Evolutionary conservation across 2,113 vertebrate species (phyloP).

Genomic region (Melanerpes formicivorus): DNA sequence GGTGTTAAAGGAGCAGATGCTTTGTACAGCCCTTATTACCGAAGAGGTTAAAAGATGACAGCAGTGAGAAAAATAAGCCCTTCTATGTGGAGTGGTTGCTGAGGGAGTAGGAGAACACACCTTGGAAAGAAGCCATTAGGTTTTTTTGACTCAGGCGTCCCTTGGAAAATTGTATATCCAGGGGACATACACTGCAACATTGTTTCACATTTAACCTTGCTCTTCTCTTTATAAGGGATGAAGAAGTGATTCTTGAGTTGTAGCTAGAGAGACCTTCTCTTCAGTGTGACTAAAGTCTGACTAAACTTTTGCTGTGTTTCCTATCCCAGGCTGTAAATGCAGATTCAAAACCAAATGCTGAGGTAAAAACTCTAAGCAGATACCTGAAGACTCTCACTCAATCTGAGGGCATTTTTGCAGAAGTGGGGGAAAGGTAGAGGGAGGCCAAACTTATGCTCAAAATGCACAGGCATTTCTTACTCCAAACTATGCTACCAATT

Average conservation of each 20-base stretch:
- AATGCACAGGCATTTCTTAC: neutral
- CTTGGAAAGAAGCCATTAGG: neutral
- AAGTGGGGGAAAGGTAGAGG: neutral
- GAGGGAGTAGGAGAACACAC: neutral
- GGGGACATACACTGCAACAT: neutral
- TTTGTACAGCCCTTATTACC: neutral
- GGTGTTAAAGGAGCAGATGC: constrained; percentile 5
- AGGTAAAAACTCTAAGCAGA: neutral
- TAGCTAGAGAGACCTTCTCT: neutral
- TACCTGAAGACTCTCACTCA: neutral
- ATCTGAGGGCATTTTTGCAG: neutral
- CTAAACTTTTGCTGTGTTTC: neutral
- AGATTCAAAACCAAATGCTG: neutral
- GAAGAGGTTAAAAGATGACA: constrained; percentile 19
- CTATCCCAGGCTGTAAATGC: neutral
- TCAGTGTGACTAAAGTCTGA: neutral
- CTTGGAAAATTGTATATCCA: neutral
- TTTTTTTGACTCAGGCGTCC: neutral
- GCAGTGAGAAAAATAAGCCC: constrained; percentile 1
- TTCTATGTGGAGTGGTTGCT: neutral
- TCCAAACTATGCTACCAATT: neutral
- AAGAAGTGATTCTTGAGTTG: neutral
- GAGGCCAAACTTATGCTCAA: neutral
- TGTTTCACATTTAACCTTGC: neutral
- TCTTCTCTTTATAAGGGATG: neutral